Percentiles rank a stretch among this genome's conserved stretches.
phyloP scores from a whole-genome alignment of 2,113 vertebrate genomes.

The Eupsittula cactorum region DNA sequence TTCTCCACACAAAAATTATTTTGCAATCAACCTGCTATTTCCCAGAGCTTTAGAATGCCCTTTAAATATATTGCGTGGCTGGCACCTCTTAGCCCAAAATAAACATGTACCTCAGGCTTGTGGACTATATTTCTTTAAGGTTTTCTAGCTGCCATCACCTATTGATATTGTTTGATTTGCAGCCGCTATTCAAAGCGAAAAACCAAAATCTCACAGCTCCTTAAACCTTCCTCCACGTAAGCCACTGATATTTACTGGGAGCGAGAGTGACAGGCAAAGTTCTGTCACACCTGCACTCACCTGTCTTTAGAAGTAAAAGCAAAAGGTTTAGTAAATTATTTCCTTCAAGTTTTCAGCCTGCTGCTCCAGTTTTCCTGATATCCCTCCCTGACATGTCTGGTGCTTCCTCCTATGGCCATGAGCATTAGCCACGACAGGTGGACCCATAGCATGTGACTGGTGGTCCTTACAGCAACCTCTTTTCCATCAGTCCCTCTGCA shows the following conservation, averaged over 20 bases:
- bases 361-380: not conserved
- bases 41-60: constrained; percentile 30
- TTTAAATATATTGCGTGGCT: constrained; percentile 34
- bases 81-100: not conserved
- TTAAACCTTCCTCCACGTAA: not conserved
- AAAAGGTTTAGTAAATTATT: not conserved
- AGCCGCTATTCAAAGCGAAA: constrained; percentile 37
- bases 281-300: not conserved
- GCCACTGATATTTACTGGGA: constrained; percentile 53
- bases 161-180: constrained; percentile 70
- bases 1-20: not conserved
- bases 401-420: not conserved
- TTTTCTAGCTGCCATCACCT: constrained; percentile 24
- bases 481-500: not conserved
- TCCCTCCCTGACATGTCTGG: not conserved
- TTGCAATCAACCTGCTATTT: not conserved
- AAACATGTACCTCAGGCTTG: constrained; percentile 10
- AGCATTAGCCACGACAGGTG: not conserved
- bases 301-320: not conserved
- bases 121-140: not conserved
- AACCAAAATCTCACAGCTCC: constrained; percentile 53
- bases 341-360: not conserved
- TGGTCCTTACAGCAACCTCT: not conserved
- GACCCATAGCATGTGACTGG: not conserved
- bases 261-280: not conserved